A percentile compares a stretch with the other conserved stretches of the same genome.
phyloP scores from a whole-genome alignment of 2,888 invertebrate species.

The Microctonus hyperodae region DNA sequence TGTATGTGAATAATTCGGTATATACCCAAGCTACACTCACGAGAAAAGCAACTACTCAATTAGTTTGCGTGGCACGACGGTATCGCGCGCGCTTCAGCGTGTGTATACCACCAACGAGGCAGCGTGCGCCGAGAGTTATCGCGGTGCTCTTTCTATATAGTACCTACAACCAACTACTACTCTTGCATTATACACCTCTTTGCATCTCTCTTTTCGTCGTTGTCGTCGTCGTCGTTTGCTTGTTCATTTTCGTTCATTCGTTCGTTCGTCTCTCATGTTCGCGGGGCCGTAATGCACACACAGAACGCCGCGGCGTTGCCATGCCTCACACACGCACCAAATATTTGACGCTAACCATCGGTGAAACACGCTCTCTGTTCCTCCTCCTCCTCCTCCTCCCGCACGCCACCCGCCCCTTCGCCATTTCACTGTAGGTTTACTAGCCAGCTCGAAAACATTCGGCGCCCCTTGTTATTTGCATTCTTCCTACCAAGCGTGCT shows the following conservation, averaged over 20 bases:
- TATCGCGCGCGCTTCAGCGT: conserved; percentile 43
- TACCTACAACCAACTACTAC: no score
- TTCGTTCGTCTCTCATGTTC: conserved; percentile 18
- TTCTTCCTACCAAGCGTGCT: conserved; percentile 13
- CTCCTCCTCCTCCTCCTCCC: conserved; percentile 15
- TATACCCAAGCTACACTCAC: no score
- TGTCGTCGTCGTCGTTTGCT: background rate
- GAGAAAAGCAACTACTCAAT: conserved; percentile 56
- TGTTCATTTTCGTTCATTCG: background rate
- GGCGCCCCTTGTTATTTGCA: conserved; percentile 47
- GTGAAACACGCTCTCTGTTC: conserved; percentile 52
- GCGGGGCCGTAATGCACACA: conserved; percentile 19
- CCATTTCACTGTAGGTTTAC: conserved; percentile 48
- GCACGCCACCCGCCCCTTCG: conserved; percentile 22
- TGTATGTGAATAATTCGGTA: background rate
- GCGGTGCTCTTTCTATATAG: background rate
- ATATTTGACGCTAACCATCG: conserved; percentile 63
- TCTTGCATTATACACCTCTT: background rate
- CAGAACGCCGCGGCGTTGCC: conserved; percentile 54
- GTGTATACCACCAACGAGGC: conserved; percentile 28
- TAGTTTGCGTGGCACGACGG: conserved; percentile 54
- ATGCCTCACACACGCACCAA: conserved; percentile 59
- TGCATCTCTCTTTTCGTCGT: background rate
- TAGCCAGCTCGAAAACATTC: conserved; percentile 61
- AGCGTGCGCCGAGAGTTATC: conserved; percentile 9